Evolutionary conservation across 2,113 vertebrate species (phyloP).

Genomic region (Regulus satrapa): DNA sequence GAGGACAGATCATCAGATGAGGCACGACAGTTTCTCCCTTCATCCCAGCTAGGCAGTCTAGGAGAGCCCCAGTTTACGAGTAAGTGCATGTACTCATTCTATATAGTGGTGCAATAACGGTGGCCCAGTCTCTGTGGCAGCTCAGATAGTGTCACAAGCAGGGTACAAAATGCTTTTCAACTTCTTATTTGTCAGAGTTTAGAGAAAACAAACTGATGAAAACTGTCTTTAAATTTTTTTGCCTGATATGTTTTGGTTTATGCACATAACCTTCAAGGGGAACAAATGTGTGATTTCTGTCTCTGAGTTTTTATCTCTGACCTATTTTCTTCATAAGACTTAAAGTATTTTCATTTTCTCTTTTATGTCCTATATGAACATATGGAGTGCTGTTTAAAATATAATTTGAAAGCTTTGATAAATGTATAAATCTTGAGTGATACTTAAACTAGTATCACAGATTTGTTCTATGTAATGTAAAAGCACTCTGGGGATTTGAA

Average conservation of each 20-base stretch:
- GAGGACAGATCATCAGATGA: conserved; percentile 71
- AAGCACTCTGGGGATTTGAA: neutral
- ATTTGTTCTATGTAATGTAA: neutral
- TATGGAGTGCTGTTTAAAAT: neutral
- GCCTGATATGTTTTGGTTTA: neutral
- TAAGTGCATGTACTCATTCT: conserved; percentile 26
- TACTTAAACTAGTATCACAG: neutral
- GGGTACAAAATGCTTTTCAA: neutral
- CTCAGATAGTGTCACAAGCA: no score
- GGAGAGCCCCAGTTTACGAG: conserved; percentile 69
- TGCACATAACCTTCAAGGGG: neutral
- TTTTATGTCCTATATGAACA: neutral
- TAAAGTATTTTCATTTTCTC: neutral
- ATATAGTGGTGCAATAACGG: neutral
- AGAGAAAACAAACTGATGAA: neutral
- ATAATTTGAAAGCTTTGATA: neutral
- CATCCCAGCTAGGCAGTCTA: conserved; percentile 49
- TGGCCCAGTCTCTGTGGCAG: neutral
- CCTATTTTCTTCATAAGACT: neutral
- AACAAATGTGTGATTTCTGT: neutral
- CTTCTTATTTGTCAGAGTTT: neutral
- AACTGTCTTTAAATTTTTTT: neutral
- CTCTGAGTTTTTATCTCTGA: neutral
- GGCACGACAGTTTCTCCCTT: conserved; percentile 69
- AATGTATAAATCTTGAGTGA: neutral